Conservation (phyloP, 2,113 vertebrate species). For the Ctenomys sociabilis region DNA sequence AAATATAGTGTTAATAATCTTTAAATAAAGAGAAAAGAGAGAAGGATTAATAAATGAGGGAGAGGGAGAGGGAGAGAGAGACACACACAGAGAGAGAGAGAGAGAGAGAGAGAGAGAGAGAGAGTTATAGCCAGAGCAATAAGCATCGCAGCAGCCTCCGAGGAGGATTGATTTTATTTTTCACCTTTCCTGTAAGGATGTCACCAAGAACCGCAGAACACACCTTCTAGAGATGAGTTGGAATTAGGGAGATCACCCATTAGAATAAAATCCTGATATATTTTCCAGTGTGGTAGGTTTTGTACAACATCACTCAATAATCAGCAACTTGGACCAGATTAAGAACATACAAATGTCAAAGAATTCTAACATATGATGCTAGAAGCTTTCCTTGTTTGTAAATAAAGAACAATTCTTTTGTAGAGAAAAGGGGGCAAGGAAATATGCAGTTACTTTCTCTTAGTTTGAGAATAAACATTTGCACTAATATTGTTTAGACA, state of each 20-base stretch:
- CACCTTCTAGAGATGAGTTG: neutral
- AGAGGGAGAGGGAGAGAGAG: neutral
- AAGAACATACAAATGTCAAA: conserved; percentile 23
- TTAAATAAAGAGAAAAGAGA: neutral
- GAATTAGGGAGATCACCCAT: conserved; percentile 21
- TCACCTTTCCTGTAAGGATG: neutral
- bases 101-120: neutral
- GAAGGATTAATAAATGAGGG: no score
- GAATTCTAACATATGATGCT: neutral
- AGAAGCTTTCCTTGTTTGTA: neutral
- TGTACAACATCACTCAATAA: conserved; percentile 28
- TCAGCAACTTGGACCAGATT: neutral
- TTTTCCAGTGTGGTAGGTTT: neutral
- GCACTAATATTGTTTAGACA: no score
- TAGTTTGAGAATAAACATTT: no score
- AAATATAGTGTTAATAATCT: conserved; percentile 1
- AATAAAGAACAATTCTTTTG: no score
- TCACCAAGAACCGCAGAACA: conserved; percentile 56
- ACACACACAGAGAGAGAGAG: neutral
- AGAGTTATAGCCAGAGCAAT: neutral
- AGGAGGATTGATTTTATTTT: conserved; percentile 29
- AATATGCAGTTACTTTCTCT: no score
- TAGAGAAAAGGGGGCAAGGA: no score
- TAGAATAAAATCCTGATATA: neutral
- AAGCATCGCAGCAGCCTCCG: neutral